phyloP scores from a whole-genome alignment of 2,113 vertebrate genomes.

The Nothobranchius kuhntae region DNA sequence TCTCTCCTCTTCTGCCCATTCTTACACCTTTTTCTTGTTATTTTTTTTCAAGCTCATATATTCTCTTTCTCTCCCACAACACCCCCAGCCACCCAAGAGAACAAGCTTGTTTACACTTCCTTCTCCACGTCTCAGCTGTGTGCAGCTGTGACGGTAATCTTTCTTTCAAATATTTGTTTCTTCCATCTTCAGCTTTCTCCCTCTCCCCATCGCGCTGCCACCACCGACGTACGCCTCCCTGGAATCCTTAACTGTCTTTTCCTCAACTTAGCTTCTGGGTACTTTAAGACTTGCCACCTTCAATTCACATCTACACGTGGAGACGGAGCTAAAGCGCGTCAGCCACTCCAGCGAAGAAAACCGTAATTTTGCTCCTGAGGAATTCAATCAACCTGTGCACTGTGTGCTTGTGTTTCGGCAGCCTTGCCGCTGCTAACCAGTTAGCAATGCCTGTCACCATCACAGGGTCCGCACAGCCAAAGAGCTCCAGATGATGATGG shows the following conservation, averaged over 20 bases:
- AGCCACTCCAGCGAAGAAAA: conserved; percentile 25
- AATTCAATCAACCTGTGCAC: conserved; percentile 61
- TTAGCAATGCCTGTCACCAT: conserved; percentile 61
- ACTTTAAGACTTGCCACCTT: conserved; percentile 72
- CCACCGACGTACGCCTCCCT: conserved; percentile 45
- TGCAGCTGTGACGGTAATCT: conserved; percentile 76
- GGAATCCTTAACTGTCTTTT: conserved; percentile 65
- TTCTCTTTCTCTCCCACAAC: conserved; percentile 24
- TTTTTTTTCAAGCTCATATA: conserved; percentile 27
- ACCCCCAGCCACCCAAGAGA: conserved; percentile 67
- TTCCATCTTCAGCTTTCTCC: conserved; percentile 57
- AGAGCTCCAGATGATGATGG: conserved; percentile 69
- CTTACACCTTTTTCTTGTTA: conserved; percentile 29
- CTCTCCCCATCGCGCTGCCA: conserved; percentile 1
- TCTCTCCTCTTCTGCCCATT: conserved; percentile 6
- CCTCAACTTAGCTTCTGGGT: conserved; percentile 50
- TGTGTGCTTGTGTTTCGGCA: conserved; percentile 50
- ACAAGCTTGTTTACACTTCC: conserved; percentile 76
- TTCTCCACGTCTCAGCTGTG: conserved; percentile 69
- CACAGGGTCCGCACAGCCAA: conserved; percentile 37
- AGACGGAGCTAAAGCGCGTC: conserved; percentile 16
- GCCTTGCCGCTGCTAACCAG: conserved; percentile 41
- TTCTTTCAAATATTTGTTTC: conserved; percentile 82
- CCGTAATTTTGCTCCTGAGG: conserved; percentile 72
- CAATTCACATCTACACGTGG: conserved; percentile 64